Percentiles rank a stretch among this genome's conserved stretches.
Conservation (phyloP, 2,113 vertebrate genomes). For the Genyomyrus donnyi region DNA sequence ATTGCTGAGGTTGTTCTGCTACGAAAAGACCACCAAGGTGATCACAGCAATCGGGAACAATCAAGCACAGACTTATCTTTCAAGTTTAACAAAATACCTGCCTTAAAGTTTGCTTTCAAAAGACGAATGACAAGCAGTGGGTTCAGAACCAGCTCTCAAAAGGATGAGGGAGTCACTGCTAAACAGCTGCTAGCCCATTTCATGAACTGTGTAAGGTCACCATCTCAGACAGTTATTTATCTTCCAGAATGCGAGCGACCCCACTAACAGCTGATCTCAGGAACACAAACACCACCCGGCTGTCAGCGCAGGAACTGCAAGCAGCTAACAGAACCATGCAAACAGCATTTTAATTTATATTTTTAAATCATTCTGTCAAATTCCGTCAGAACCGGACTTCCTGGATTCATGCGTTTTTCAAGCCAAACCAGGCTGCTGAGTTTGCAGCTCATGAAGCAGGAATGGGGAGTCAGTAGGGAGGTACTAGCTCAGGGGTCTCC, state of each 20-base stretch:
- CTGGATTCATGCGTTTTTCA: not conserved
- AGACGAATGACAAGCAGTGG: not conserved
- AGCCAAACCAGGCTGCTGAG: not conserved
- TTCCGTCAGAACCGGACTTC: not conserved
- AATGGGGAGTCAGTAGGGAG: not conserved
- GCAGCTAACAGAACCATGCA: not conserved
- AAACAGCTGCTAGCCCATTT: not conserved
- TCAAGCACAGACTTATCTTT: not conserved
- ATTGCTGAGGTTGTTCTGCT: constrained; percentile 97
- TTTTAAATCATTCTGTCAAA: not conserved
- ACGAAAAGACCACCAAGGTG: constrained; percentile 30
- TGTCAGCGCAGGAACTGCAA: not conserved
- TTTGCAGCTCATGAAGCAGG: not conserved
- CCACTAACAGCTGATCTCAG: not conserved
- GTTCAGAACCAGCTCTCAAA: not conserved
- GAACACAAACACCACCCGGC: not conserved
- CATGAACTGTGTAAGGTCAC: not conserved
- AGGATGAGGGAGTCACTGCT: not conserved
- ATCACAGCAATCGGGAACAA: not conserved
- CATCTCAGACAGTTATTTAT: not conserved
- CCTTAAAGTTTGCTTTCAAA: not conserved
- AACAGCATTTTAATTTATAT: not conserved
- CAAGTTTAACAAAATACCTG: not conserved
- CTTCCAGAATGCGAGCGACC: not conserved
- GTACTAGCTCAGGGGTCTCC: too few relatives aligned